phyloP scores from a whole-genome alignment of 30 jellyfish, hydroid and myxozoan genomes.

The Pseudorhiza aurosa region DNA sequence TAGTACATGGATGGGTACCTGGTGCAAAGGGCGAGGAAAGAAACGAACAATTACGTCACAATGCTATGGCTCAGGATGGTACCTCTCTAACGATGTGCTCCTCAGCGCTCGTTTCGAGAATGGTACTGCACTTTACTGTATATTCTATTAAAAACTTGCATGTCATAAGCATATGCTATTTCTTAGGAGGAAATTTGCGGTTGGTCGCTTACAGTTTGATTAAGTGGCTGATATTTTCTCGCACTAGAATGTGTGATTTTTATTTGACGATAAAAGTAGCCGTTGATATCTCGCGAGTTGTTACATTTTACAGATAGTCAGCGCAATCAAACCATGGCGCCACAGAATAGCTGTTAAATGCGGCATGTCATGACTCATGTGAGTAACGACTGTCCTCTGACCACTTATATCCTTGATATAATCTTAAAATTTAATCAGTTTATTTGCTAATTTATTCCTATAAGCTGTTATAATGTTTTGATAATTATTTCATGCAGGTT shows the following conservation, averaged over 20 bases:
- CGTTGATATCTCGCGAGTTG: constrained; percentile 55
- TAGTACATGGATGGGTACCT: not conserved
- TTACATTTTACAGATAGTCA: constrained; percentile 48
- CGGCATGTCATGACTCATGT: not conserved
- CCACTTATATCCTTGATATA: constrained; percentile 1
- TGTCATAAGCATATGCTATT: not conserved
- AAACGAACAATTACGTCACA: not conserved
- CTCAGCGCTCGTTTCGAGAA: no score
- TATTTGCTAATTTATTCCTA: not conserved
- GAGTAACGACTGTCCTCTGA: not conserved
- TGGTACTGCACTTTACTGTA: no score
- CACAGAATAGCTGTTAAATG: constrained; percentile 26
- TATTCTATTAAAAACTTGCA: not conserved
- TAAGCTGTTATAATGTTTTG: not conserved
- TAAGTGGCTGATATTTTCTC: constrained; percentile 24
- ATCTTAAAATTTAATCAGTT: constrained; percentile 10
- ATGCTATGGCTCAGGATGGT: not conserved
- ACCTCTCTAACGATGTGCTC: not conserved
- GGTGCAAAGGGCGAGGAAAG: not conserved
- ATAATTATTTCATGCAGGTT: not conserved
- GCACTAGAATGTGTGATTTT: constrained; percentile 13
- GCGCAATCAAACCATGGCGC: constrained; percentile 65
- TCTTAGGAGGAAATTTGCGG: constrained; percentile 27
- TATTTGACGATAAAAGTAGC: constrained; percentile 29
- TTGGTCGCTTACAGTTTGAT: constrained; percentile 19